Evolutionary conservation across 2,888 invertebrate genomes (phyloP).

Genomic region (Coelinius sp.): DNA sequence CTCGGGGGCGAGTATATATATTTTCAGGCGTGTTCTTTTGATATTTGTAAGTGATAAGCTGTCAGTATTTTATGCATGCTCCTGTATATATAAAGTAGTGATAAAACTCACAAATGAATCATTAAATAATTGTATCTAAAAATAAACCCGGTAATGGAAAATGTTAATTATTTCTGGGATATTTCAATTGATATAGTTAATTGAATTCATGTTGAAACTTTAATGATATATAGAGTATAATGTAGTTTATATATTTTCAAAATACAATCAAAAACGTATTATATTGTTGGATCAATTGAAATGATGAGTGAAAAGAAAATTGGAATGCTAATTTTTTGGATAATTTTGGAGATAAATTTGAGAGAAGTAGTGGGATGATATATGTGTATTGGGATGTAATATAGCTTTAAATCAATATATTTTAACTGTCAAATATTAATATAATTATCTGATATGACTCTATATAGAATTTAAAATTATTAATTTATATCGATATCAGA

Average conservation of each 20-base stretch:
- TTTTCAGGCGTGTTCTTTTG: constrained; percentile 46
- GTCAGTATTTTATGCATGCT: constrained; percentile 56
- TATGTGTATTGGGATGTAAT: constrained; percentile 7
- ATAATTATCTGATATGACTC: not conserved
- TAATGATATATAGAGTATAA: not conserved
- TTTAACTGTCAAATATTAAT: constrained; percentile 6
- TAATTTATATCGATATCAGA: constrained; percentile 5
- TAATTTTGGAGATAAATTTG: not conserved
- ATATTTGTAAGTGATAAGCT: constrained; percentile 56
- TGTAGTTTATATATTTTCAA: constrained; percentile 19
- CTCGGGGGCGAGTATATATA: constrained; percentile 9
- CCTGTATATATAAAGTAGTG: constrained; percentile 51
- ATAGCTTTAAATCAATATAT: constrained; percentile 9
- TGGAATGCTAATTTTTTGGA: not conserved
- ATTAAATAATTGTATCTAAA: not conserved
- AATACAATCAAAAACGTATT: not conserved
- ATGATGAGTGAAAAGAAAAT: not conserved
- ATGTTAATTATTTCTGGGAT: not conserved
- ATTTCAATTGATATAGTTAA: constrained; percentile 6
- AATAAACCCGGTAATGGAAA: not conserved
- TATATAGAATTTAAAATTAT: not conserved
- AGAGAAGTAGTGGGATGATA: not conserved
- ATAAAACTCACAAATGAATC: constrained; percentile 36
- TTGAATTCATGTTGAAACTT: not conserved
- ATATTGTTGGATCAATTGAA: not conserved